phyloP scores from a whole-genome alignment of 2,888 invertebrate species.

The Cenopis cana region DNA sequence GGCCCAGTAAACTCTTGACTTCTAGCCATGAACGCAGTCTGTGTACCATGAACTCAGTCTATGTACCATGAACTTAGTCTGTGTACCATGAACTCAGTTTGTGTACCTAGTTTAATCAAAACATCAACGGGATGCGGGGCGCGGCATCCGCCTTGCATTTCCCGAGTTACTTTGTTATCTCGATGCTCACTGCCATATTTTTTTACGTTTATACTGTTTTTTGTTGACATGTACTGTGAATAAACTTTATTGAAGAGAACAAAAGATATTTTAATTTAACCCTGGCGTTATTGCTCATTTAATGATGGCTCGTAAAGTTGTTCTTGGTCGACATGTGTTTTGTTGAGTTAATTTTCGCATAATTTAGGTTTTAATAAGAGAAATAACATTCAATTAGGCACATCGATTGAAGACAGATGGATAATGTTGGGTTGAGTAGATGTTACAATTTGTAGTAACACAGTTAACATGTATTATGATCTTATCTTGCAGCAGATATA shows the following conservation, averaged over 20 bases:
- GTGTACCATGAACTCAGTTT: not conserved
- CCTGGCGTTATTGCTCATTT: constrained; percentile 22
- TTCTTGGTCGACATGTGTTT: constrained; percentile 5
- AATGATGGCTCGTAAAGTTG: constrained; percentile 17
- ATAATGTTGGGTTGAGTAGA: constrained; percentile 7
- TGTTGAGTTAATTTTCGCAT: constrained; percentile 1
- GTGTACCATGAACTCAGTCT: no score
- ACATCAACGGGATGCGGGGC: constrained; percentile 40
- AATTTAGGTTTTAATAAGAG: constrained; percentile 22
- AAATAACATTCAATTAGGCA: constrained; percentile 26
- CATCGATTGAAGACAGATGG: constrained; percentile 19
- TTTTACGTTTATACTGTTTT: constrained; percentile 60
- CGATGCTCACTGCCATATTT: constrained; percentile 71
- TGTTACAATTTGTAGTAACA: constrained; percentile 42
- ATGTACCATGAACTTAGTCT: no score
- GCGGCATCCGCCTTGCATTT: constrained; percentile 49
- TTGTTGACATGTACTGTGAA: constrained; percentile 58
- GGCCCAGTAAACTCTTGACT: constrained; percentile 39
- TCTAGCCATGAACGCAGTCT: not conserved
- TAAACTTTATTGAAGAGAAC: constrained; percentile 41
- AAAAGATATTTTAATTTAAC: constrained; percentile 36
- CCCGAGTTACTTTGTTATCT: constrained; percentile 52
- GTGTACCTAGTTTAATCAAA: not conserved
- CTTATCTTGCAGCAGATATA: constrained; percentile 35
- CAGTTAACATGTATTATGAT: constrained; percentile 32